A percentile compares a stretch with the other conserved stretches of the same genome.
phyloP scores from a whole-genome alignment of 2,113 vertebrate species.

The Laticauda laticaudata region DNA sequence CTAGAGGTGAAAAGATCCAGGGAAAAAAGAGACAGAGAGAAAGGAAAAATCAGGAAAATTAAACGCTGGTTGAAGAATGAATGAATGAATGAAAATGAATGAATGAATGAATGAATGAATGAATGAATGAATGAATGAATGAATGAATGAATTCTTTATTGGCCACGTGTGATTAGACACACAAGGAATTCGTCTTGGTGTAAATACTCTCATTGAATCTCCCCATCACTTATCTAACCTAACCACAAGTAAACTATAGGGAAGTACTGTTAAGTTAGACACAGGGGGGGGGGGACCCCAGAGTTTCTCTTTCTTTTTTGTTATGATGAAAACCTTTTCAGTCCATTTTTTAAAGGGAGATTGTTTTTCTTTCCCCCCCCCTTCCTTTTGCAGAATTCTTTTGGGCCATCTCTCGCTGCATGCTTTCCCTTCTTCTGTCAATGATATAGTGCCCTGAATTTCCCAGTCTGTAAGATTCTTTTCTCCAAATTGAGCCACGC shows the following conservation, averaged over 20 bases:
- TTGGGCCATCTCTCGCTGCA: constrained; percentile 48
- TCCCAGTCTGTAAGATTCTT: neutral
- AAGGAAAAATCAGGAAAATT: neutral
- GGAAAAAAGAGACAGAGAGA: neutral
- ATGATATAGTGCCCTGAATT: rapidly evolving
- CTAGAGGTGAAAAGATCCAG: neutral
- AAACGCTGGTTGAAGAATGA: neutral
- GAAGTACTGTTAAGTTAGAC: neutral
- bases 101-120: too few relatives aligned
- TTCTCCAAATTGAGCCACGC: neutral
- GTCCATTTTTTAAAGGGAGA: neutral
- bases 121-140: too few relatives aligned
- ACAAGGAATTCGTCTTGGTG: too few relatives aligned
- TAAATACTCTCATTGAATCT: neutral
- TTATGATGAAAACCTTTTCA: constrained; percentile 10
- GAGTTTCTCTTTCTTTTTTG: constrained; percentile 4
- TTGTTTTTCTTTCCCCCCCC: constrained; percentile 2
- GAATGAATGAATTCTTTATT: too few relatives aligned
- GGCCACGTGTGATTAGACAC: too few relatives aligned
- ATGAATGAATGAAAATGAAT: too few relatives aligned
- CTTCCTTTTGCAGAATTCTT: constrained; percentile 27
- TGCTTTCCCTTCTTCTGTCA: rapidly evolving
- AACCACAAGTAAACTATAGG: constrained; percentile 12
- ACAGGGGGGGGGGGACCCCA: neutral
- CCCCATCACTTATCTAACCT: neutral